Evolutionary conservation across 1,140 invertebrate genomes (phyloP).

Genomic region (Bombus soroeensis): DNA sequence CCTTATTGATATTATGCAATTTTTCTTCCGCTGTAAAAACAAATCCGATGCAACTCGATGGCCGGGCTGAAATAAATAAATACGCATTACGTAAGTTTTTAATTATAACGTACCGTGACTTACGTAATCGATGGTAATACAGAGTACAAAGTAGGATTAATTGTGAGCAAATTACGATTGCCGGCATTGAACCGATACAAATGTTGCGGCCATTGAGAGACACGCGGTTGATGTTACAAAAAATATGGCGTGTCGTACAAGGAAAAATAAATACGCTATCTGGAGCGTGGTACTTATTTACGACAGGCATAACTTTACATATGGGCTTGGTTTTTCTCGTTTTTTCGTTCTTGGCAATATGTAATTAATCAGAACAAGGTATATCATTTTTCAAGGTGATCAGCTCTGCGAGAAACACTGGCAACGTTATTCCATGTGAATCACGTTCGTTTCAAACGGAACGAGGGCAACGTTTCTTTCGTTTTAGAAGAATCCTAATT

Average conservation of each 20-base stretch:
- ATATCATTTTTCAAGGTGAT: slow-evolving; percentile 47
- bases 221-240: neutral
- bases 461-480: neutral
- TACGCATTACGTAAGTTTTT: neutral
- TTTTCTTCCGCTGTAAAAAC: too few relatives aligned
- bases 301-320: neutral
- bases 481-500: neutral
- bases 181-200: neutral
- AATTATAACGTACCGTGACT: neutral
- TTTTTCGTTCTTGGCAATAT: neutral
- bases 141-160: neutral
- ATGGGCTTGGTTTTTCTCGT: neutral
- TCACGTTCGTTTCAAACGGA: neutral
- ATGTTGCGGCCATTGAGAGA: neutral
- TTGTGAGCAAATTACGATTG: neutral
- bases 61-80: too few relatives aligned
- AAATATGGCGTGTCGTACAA: neutral
- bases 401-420: slow-evolving; percentile 14
- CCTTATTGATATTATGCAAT: too few relatives aligned
- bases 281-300: slow-evolving; percentile 28
- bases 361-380: slow-evolving; percentile 42
- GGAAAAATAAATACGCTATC: slow-evolving; percentile 3
- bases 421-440: neutral
- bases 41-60: too few relatives aligned
- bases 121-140: too few relatives aligned